These are phyloP conservation scores for Mayetiola destructor DNA, from an alignment of 2,888 invertebrate genomes.

Conservation along the genomic window DNA sequence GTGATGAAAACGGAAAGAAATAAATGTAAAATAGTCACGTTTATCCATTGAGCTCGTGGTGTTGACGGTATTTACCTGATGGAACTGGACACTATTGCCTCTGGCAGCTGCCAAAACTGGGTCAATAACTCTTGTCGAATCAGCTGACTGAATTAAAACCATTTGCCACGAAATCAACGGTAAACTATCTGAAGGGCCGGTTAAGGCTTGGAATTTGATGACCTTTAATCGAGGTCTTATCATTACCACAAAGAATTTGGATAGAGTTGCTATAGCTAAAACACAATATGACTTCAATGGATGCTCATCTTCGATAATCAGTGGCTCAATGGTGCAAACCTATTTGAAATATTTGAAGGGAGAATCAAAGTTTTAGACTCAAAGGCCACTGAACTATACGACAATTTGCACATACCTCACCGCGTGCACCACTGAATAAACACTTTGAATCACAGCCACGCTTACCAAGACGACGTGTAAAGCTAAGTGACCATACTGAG, in stretches of 20 bases:
- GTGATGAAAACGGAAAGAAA: constrained; percentile 13
- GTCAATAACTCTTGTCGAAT: constrained; percentile 52
- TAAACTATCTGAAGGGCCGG: constrained; percentile 59
- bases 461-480: constrained; percentile 75
- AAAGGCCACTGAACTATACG: not conserved
- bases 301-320: constrained; percentile 41
- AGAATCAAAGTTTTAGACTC: not conserved
- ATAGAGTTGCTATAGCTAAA: constrained; percentile 85
- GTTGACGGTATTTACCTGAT: constrained; percentile 44
- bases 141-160: constrained; percentile 63
- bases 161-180: constrained; percentile 90
- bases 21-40: not conserved
- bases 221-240: constrained; percentile 63
- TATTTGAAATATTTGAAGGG: no score
- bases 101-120: constrained; percentile 84
- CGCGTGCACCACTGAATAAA: constrained; percentile 91
- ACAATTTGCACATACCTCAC: constrained; percentile 63
- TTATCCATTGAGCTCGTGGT: not conserved
- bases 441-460: constrained; percentile 82
- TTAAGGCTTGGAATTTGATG: constrained; percentile 60
- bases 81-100: constrained; percentile 70
- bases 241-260: constrained; percentile 63
- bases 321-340: constrained; percentile 57
- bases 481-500: constrained; percentile 86
- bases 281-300: constrained; percentile 61